phyloP scores from a whole-genome alignment of 2,797 vertebrate genomes.

The Austrolebias charrua region DNA sequence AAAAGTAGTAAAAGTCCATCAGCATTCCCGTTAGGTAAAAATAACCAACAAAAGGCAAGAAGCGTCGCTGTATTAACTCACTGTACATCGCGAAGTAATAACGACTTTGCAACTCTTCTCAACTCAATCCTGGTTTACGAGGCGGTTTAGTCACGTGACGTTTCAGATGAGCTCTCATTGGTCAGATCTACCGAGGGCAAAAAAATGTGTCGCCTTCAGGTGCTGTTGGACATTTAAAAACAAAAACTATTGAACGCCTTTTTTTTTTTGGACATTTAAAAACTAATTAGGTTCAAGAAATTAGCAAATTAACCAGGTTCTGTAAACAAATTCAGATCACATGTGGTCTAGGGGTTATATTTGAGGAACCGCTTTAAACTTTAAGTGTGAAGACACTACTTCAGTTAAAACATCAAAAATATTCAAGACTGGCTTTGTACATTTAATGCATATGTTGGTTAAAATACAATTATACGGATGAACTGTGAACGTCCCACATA shows the following conservation, averaged over 20 bases:
- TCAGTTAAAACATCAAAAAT: neutral
- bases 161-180: conserved; percentile 31
- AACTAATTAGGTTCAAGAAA: neutral
- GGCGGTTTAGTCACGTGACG: conserved; percentile 58
- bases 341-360: fast-evolving
- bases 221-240: conserved; percentile 17
- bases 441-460: neutral
- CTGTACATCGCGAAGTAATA: conserved; percentile 46
- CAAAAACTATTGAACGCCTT: too few species aligned
- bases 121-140: conserved; percentile 63
- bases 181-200: conserved; percentile 3
- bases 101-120: conserved; percentile 49
- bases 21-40: conserved; percentile 9
- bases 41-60: conserved; percentile 6
- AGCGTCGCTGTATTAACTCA: conserved; percentile 29
- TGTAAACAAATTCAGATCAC: neutral
- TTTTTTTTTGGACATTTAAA: conserved; percentile 32
- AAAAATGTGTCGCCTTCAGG: conserved; percentile 31
- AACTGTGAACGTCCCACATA: neutral
- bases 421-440: too few species aligned
- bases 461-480: neutral
- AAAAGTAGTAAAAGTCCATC: neutral
- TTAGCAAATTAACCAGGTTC: neutral
- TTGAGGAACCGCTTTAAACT: fast-evolving
- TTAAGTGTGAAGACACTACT: fast-evolving